Base-by-base conservation (phyloP, 2,113 vertebrate genomes). In the Ciconia maguari region DNA sequence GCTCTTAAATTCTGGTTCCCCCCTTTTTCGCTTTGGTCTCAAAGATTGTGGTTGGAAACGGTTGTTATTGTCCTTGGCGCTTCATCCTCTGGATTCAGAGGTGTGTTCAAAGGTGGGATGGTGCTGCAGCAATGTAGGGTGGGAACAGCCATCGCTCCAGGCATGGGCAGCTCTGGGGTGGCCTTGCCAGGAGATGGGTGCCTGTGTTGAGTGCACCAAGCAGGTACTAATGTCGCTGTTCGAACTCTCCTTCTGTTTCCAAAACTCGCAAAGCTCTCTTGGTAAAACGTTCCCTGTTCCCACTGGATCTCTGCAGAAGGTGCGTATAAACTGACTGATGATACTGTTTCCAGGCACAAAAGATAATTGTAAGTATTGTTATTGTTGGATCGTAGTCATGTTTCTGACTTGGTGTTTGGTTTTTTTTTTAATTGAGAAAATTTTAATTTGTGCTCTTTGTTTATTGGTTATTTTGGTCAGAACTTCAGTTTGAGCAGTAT, bases 321-420 rank as follows among this genome's bases (percentile, higher is more conserved):
- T 85, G 44, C 0, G 0, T 85, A 3, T 76, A 82, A 79, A 93
- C 46, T 87, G 83, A 58, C 54, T 81, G 86, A 48, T 0, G 1
- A 15, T 93, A 48, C 52, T 60, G 61, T 72, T 95, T 44, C 70
- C 74, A 78, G 77, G 84, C 89, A 69, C 70, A 65, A 93, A 93
- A 94, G 81, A 27, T 41, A 71, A 82, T 78, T 96, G 78, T 96
- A 95, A 97, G 91, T 97, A 95, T 75, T 75, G 58, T 51, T 58
- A 20, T 48, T 72, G 69, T 57, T 82, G 77, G 42, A 42, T 96
- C 17, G 4, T 29, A 26, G 70, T 69, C 2, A 0, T 49, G 52
- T 36, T 65, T 82, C 72, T 78, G n/a, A 18, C 89, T 88, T 95
- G 72, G n/a, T 78, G 62, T 58, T 41, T 68, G 42, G 0, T 13